These are phyloP conservation scores for Helicoverpa zea DNA, from an alignment of 1,140 invertebrate species.

Conservation along the genomic window DNA sequence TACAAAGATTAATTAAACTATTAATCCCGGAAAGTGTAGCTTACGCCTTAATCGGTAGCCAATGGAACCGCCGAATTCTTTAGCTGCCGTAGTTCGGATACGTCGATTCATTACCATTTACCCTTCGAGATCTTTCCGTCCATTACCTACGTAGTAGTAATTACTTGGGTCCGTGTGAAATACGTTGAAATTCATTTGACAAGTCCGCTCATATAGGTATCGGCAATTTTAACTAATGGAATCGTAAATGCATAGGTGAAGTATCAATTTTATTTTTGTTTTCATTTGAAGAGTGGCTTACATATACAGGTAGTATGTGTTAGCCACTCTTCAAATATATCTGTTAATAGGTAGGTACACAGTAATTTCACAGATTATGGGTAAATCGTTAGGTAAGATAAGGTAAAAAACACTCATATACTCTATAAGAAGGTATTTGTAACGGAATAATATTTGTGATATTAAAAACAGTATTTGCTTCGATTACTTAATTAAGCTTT, in stretches of 20 bases:
- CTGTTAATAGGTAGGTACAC: no score
- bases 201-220: conserved; percentile 56
- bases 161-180: conserved; percentile 56
- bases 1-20: conserved; percentile 47
- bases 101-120: conserved; percentile 44
- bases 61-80: conserved; percentile 49
- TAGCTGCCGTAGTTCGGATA: conserved; percentile 11
- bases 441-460: no score
- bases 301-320: no score
- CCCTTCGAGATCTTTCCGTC: conserved; percentile 51
- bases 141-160: conserved; percentile 50
- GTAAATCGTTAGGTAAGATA: no score
- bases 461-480: no score
- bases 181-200: conserved; percentile 39
- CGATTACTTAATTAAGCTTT: no score
- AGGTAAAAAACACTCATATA: no score
- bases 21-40: conserved; percentile 44
- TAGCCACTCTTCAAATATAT: no score
- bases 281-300: no score
- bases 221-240: conserved; percentile 60
- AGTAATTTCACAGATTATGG: no score
- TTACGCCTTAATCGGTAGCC: conserved; percentile 44
- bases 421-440: no score
- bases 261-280: neutral
- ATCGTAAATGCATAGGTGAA: conserved; percentile 51